phyloP scores from a whole-genome alignment of 1,140 invertebrate genomes.

The Zaprionus gabonicus region DNA sequence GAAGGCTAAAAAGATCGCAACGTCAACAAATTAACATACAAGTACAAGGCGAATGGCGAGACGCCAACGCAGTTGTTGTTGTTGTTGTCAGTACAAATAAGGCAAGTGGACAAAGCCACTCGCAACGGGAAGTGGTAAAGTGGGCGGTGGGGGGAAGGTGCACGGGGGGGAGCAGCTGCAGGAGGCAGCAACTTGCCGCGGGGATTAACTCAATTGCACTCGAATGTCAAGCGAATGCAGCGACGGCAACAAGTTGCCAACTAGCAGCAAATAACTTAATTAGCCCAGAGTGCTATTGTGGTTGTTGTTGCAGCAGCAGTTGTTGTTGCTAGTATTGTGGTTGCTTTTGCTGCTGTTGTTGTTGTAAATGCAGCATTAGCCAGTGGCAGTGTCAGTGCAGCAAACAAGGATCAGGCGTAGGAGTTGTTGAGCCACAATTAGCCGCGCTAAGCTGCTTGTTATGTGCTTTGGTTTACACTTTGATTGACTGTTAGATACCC shows the following conservation, averaged over 20 bases:
- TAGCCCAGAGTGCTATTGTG: constrained; percentile 58
- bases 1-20: constrained; percentile 57
- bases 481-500: not conserved
- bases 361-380: constrained; percentile 36
- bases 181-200: constrained; percentile 55
- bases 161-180: constrained; percentile 23
- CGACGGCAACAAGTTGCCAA: constrained; percentile 77
- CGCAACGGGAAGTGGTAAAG: not conserved
- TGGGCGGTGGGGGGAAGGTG: constrained; percentile 7
- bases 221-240: constrained; percentile 75
- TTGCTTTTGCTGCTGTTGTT: not conserved
- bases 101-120: constrained; percentile 67
- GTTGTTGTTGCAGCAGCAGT: constrained; percentile 45
- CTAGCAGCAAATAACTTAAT: constrained; percentile 79
- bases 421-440: constrained; percentile 2
- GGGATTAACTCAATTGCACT: constrained; percentile 80
- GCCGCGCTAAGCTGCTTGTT: not conserved
- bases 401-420: not conserved
- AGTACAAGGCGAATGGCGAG: constrained; percentile 41
- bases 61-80: constrained; percentile 52
- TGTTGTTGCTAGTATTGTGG: constrained; percentile 7
- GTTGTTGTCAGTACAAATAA: constrained; percentile 74
- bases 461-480: not conserved
- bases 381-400: constrained; percentile 6
- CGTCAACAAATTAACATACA: constrained; percentile 79